These are phyloP conservation scores for Deilephila porcellus DNA, from an alignment of 2,888 invertebrate species.

Conservation along the genomic window DNA sequence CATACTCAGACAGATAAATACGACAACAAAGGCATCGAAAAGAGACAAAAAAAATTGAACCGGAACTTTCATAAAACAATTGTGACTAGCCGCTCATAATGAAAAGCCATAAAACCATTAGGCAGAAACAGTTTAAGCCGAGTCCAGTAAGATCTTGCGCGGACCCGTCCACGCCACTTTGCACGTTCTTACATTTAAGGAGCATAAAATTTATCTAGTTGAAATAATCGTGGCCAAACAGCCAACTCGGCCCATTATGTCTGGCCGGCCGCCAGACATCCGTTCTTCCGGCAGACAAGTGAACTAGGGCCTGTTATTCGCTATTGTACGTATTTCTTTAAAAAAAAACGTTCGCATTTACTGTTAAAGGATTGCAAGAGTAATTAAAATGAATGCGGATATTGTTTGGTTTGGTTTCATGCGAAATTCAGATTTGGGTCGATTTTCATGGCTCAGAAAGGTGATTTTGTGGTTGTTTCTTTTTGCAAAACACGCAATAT, in stretches of 20 bases:
- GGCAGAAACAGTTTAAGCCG: constrained; percentile 28
- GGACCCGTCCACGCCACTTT: constrained; percentile 51
- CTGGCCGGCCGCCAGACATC: constrained; percentile 69
- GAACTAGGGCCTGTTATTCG: constrained; percentile 52
- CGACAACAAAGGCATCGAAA: no score
- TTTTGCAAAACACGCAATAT: no score
- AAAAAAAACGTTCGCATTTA: constrained; percentile 34
- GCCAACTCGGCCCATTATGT: constrained; percentile 63
- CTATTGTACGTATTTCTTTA: constrained; percentile 46
- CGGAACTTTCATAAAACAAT: not conserved
- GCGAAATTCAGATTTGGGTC: not conserved
- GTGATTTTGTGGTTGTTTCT: not conserved
- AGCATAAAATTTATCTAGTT: constrained; percentile 75
- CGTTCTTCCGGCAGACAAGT: constrained; percentile 53
- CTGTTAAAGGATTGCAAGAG: constrained; percentile 41
- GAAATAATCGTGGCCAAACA: constrained; percentile 72
- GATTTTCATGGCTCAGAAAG: not conserved
- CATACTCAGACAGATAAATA: no score
- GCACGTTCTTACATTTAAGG: constrained; percentile 71
- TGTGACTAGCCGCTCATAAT: not conserved
- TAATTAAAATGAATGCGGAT: constrained; percentile 24
- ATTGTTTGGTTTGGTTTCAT: constrained; percentile 9
- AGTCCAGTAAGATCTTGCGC: constrained; percentile 41
- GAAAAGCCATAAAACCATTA: constrained; percentile 30
- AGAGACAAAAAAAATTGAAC: no score